A percentile compares a stretch with the other conserved stretches of the same genome.
Evolutionary conservation across 2,888 invertebrate genomes (phyloP).

Genomic region (Dynastes tityus): DNA sequence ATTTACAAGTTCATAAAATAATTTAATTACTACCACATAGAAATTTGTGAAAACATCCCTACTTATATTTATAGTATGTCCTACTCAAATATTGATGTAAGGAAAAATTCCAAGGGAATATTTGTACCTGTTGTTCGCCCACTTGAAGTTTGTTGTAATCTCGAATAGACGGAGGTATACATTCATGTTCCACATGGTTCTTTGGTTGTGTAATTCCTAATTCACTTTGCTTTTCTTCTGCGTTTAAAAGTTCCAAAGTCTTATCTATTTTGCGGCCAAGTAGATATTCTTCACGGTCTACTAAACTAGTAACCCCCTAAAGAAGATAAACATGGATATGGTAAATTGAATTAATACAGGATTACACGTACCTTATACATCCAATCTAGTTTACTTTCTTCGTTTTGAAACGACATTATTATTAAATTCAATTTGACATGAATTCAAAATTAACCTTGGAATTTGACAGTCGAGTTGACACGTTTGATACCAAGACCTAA

Average conservation of each 20-base stretch:
- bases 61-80: no score
- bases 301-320: slow-evolving; percentile 75
- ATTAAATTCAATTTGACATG: neutral
- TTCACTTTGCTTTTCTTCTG: slow-evolving; percentile 73
- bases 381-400: slow-evolving; percentile 84
- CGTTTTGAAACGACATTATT: slow-evolving; percentile 64
- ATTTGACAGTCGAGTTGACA: no score
- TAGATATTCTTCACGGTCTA: slow-evolving; percentile 91
- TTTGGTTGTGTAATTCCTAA: slow-evolving; percentile 70
- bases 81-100: no score
- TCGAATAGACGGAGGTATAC: slow-evolving; percentile 83
- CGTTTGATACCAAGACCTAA: no score
- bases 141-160: slow-evolving; percentile 66
- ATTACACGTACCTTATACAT: slow-evolving; percentile 82
- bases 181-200: slow-evolving; percentile 82
- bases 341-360: slow-evolving; percentile 35
- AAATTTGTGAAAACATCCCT: no score
- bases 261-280: slow-evolving; percentile 88
- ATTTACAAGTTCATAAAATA: no score
- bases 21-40: no score
- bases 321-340: slow-evolving; percentile 56
- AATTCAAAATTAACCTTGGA: no score
- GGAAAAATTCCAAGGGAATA: neutral
- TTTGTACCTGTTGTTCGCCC: slow-evolving; percentile 61
- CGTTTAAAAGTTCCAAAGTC: slow-evolving; percentile 79